These are phyloP conservation scores for Epinotia nisella DNA, from an alignment of 2,888 invertebrate genomes.

Conservation along the genomic window DNA sequence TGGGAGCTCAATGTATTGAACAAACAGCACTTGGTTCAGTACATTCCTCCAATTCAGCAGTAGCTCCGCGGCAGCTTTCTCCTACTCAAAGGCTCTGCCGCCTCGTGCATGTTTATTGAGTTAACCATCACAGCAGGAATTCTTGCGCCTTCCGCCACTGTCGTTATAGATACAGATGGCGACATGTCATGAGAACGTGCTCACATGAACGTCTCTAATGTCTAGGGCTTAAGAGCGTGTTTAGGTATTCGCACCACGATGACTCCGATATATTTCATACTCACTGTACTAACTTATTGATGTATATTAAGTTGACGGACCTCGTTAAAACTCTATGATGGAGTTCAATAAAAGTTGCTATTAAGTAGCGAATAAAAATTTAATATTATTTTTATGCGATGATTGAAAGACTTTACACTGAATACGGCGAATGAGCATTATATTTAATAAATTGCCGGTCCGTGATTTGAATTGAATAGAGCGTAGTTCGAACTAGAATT, in stretches of 20 bases:
- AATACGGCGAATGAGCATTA: slow-evolving; percentile 7
- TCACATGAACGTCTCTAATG: background rate
- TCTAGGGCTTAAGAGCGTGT: slow-evolving; percentile 10
- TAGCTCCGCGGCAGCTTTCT: slow-evolving; percentile 71
- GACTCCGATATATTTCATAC: background rate
- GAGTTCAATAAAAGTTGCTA: slow-evolving; percentile 20
- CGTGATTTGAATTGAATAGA: background rate
- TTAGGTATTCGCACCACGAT: too few relatives aligned
- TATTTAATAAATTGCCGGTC: background rate
- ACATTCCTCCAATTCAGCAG: slow-evolving; percentile 47
- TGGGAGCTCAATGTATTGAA: slow-evolving; percentile 14
- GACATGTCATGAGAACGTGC: slow-evolving; percentile 7
- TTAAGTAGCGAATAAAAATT: slow-evolving; percentile 11
- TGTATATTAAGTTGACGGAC: slow-evolving; percentile 16
- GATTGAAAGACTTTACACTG: slow-evolving; percentile 12
- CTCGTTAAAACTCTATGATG: slow-evolving; percentile 11
- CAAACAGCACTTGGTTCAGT: slow-evolving; percentile 22
- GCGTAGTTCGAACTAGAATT: background rate
- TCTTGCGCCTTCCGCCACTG: slow-evolving; percentile 69
- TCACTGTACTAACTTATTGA: slow-evolving; percentile 1
- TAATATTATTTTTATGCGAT: slow-evolving; percentile 14
- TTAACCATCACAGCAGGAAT: slow-evolving; percentile 79
- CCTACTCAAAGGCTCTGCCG: slow-evolving; percentile 75
- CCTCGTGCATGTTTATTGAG: slow-evolving; percentile 78
- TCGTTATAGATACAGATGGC: slow-evolving; percentile 61